These are phyloP conservation scores for Heterotis niloticus DNA, from an alignment of 2,113 vertebrate genomes.

Conservation along the genomic window DNA sequence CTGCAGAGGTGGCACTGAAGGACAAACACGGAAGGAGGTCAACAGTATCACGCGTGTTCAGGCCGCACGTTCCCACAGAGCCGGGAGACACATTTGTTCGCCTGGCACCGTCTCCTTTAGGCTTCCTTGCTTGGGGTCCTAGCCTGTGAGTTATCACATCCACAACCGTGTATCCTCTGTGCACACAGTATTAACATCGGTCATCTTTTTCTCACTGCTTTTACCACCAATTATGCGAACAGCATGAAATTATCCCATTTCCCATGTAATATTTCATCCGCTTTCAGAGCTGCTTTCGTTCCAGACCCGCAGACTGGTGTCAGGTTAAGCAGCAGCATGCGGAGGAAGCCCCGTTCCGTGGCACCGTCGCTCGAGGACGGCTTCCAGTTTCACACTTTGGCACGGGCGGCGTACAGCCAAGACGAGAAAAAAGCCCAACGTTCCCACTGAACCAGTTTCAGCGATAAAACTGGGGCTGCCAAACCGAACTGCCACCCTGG, in stretches of 20 bases:
- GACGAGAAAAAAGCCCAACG: background rate
- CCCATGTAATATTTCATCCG: too few species aligned
- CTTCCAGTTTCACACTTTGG: background rate
- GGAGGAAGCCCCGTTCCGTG: too few species aligned
- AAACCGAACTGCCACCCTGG: background rate
- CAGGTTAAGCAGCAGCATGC: too few species aligned
- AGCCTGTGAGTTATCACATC: slow-evolving; percentile 11
- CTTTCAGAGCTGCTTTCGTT: too few species aligned
- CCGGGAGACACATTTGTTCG: slow-evolving; percentile 24
- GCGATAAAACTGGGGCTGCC: background rate
- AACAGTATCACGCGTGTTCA: slow-evolving; percentile 56
- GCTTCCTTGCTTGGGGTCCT: slow-evolving; percentile 26
- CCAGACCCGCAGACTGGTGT: too few species aligned
- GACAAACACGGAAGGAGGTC: slow-evolving; percentile 56
- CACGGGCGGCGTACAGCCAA: background rate
- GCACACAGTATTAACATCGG: too few species aligned
- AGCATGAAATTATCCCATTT: too few species aligned
- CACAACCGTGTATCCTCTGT: too few species aligned
- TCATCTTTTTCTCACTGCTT: background rate
- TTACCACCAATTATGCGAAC: too few species aligned
- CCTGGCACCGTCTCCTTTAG: slow-evolving; percentile 13
- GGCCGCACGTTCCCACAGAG: slow-evolving; percentile 32
- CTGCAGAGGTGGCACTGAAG: slow-evolving; percentile 51
- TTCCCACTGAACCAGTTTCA: background rate
- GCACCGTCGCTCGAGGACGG: background rate